Percentiles rank a stretch among this genome's conserved stretches.
Evolutionary conservation across 2,888 invertebrate species (phyloP).

Genomic region (Agonopterix alstromeriana): DNA sequence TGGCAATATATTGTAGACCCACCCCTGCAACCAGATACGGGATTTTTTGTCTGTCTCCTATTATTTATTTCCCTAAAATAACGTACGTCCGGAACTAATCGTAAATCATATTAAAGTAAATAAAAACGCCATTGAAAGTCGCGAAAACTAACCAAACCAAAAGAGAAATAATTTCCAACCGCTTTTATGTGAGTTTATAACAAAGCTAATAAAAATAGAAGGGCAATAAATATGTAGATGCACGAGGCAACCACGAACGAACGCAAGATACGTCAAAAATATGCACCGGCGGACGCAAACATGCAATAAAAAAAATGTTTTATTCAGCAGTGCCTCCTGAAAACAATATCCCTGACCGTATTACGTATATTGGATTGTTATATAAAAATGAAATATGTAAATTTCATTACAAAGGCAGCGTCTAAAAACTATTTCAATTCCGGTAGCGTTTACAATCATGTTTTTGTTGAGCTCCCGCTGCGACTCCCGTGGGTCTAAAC

Average conservation of each 20-base stretch:
- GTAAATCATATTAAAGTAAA: background rate
- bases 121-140: background rate
- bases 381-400: constrained; percentile 21
- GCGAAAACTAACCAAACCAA: too few species aligned
- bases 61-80: background rate
- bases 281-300: constrained; percentile 57
- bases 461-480: constrained; percentile 3
- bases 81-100: background rate
- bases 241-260: constrained; percentile 25
- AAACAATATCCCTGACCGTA: constrained; percentile 53
- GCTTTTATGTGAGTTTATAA: constrained; percentile 20
- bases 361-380: constrained; percentile 39
- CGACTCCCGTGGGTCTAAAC: background rate
- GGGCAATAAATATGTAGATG: constrained; percentile 57
- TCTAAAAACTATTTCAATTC: constrained; percentile 11
- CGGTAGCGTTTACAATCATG: constrained; percentile 6
- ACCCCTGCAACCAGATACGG: too few species aligned
- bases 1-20: constrained; percentile 2
- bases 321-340: constrained; percentile 54
- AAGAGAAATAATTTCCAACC: too few species aligned
- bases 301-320: constrained; percentile 56
- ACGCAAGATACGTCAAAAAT: constrained; percentile 56
- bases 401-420: constrained; percentile 11
- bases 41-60: background rate
- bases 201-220: constrained; percentile 26